These are phyloP conservation scores for Cinclus mexicanus DNA, from an alignment of 2,113 vertebrate genomes.

Conservation along the genomic window DNA sequence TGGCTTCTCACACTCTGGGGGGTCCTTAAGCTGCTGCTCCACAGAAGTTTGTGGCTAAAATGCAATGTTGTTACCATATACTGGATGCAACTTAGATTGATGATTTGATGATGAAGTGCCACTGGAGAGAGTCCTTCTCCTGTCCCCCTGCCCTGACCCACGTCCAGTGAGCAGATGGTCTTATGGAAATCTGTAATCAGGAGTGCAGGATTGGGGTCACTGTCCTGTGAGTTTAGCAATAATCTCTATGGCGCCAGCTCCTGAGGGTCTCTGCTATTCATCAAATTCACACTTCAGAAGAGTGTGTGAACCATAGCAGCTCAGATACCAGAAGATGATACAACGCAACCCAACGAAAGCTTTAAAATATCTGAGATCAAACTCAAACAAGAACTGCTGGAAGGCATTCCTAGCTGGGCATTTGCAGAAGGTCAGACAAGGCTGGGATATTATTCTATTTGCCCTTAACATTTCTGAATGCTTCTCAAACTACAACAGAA, in stretches of 20 bases:
- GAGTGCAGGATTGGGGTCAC: background rate
- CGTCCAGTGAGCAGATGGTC: background rate
- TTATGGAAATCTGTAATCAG: rapidly evolving
- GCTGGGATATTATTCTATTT: background rate
- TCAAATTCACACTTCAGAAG: background rate
- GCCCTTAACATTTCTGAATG: background rate
- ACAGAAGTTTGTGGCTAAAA: background rate
- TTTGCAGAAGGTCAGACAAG: background rate
- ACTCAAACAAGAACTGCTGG: background rate
- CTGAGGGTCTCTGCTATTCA: background rate
- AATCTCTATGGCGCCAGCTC: background rate
- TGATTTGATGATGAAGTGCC: background rate
- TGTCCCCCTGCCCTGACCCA: background rate
- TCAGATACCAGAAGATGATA: background rate
- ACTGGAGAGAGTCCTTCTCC: background rate
- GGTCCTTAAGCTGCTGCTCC: background rate
- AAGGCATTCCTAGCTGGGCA: background rate
- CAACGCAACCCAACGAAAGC: background rate
- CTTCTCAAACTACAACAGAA: background rate
- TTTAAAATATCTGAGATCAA: background rate
- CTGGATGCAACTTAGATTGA: background rate
- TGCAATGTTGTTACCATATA: background rate
- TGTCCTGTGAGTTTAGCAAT: background rate
- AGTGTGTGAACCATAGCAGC: background rate
- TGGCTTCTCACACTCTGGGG: background rate